Evolutionary conservation across 2,888 invertebrate species (phyloP), one percentile per base, ranked within the genome.

Genomic region (Myopa testacea): DNA sequence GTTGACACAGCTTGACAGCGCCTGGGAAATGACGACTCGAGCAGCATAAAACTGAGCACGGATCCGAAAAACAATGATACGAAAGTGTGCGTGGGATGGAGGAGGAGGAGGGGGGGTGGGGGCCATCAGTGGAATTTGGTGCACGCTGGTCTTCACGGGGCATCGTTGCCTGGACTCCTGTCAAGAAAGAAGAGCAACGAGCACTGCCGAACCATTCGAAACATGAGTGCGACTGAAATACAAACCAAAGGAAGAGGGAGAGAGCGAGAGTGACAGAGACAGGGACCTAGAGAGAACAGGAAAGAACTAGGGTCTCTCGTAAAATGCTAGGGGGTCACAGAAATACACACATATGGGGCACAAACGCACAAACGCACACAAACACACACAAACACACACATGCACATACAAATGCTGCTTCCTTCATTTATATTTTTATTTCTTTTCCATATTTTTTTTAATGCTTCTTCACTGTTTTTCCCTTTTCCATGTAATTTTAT

Each of bases 1-100:
- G 45, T 45, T 26, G 55, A 19, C 55, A 70, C 55, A 34, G 52
- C 26, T 19, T 34, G 70, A 70, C 70, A 34, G 55, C 16, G 14
- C 37, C 50, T 58, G 55, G 37, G 34, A 34, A 71, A 71, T 71
- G 71, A 71, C 55, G 37, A 58, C 58, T 58, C n/a, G n/a, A 38
- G 55, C 71, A 58, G 55, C 4, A n/a, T 55, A 55, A 12, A 55
- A 16, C 55, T 55, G 55, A 55, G 40, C 45, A 45, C 45, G 45
- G 3, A 10, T 45, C 6, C 45, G 45, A 45, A 45, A 26, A 55
- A 55, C n/a, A 55, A 55, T 55, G 55, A 1, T 8, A 55, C 14
- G 55, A 55, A 55, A n/a, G 2, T 5, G 55, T 8, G 5, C 14
- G 55, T 55, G 12, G 55, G 55, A 40, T 45, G 5, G 55, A 1